phyloP scores from a whole-genome alignment of 2,797 vertebrate species.

The Anas acuta region DNA sequence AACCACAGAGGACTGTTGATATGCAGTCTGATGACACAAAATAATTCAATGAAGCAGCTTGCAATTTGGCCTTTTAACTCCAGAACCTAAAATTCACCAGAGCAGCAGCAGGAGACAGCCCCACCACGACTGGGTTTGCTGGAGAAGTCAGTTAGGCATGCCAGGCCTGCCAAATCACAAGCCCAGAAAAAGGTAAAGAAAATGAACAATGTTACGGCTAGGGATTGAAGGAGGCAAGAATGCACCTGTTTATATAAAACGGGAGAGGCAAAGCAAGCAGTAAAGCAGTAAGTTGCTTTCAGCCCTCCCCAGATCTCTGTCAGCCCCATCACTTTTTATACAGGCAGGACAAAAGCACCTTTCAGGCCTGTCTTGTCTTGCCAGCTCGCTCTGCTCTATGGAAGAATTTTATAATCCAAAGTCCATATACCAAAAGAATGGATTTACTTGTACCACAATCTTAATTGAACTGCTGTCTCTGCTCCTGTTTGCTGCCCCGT shows the following conservation, averaged over 20 bases:
- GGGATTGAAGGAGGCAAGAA: not conserved
- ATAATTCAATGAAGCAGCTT: not conserved
- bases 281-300: not conserved
- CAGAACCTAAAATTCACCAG: not conserved
- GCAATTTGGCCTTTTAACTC: not conserved
- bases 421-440: not conserved
- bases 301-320: not conserved
- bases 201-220: not conserved
- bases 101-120: not conserved
- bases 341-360: not conserved
- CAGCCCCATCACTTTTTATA: not conserved
- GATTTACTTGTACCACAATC: slow-evolving; percentile 28
- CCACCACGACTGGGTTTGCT: not conserved
- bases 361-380: not conserved
- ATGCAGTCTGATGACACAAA: not conserved
- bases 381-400: not conserved
- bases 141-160: not conserved
- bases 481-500: not conserved
- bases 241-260: not conserved
- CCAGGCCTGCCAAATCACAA: not conserved
- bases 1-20: not conserved
- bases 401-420: slow-evolving; percentile 25
- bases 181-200: not conserved
- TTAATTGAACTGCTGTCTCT: slow-evolving; percentile 42
- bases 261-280: not conserved